Percentiles rank a stretch among this genome's conserved stretches.
Conservation (phyloP, 2,113 vertebrate genomes). For the Crotalus helleri region DNA sequence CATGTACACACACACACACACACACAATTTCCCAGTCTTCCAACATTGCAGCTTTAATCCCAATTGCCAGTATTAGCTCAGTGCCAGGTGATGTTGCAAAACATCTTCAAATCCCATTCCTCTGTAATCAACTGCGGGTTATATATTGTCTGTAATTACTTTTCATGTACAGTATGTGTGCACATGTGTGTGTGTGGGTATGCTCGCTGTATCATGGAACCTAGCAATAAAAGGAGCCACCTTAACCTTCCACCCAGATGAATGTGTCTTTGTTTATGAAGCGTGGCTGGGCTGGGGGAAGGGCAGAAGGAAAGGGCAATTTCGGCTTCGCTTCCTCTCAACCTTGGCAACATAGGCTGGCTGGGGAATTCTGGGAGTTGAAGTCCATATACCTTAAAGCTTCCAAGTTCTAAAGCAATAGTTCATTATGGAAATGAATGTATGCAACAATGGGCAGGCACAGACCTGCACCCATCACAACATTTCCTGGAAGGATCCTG, state of each 20-base stretch:
- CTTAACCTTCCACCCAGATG: conserved; percentile 9
- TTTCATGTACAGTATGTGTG: neutral
- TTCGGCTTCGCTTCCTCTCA: neutral
- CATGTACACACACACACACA: too few species aligned
- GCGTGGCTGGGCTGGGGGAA: neutral
- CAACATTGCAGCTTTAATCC: conserved; percentile 27
- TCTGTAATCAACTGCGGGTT: neutral
- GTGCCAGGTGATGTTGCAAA: conserved; percentile 1
- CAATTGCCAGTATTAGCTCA: conserved; percentile 4
- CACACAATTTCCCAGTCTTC: conserved; percentile 1
- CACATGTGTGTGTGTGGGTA: neutral
- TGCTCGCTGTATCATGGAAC: conserved; percentile 26
- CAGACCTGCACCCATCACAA: neutral
- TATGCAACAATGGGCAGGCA: neutral
- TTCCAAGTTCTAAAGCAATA: neutral
- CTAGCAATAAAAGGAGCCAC: conserved; percentile 34
- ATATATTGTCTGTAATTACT: conserved; percentile 13
- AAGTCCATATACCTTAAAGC: neutral
- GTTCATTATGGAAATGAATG: neutral
- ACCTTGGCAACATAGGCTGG: neutral
- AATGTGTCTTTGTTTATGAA: neutral
- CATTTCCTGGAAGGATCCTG: neutral
- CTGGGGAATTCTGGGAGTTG: neutral
- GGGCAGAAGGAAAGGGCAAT: neutral
- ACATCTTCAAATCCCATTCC: neutral